Evolutionary conservation across 2,888 invertebrate genomes (phyloP).

Genomic region (Pristionchus fissidentatus): DNA sequence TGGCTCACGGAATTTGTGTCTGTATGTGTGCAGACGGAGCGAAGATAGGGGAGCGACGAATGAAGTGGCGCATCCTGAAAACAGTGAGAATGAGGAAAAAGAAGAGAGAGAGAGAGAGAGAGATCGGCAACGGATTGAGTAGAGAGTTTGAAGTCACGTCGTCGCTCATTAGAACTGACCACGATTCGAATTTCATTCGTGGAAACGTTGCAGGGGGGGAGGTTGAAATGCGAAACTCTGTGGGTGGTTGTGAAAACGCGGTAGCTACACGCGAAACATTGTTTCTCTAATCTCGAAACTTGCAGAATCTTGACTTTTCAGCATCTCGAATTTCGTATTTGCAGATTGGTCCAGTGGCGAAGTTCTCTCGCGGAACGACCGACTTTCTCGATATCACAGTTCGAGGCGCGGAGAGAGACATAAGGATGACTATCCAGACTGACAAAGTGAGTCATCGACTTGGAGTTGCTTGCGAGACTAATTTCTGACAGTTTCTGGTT

Average conservation of each 20-base stretch:
- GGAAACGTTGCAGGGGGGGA: too few relatives aligned
- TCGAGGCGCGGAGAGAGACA: conserved; percentile 36
- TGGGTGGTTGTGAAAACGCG: too few relatives aligned
- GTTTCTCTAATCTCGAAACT: too few relatives aligned
- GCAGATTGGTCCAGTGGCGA: conserved; percentile 40
- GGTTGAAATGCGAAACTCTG: too few relatives aligned
- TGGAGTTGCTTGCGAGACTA: too few relatives aligned
- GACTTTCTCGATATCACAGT: conserved; percentile 42
- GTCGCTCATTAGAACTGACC: background rate
- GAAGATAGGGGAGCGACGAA: background rate
- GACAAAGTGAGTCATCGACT: conserved; percentile 31
- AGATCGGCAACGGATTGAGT: background rate
- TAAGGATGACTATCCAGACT: conserved; percentile 40
- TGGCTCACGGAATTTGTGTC: background rate
- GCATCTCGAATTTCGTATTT: too few relatives aligned
- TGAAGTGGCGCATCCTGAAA: conserved; percentile 38
- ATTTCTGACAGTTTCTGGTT: too few relatives aligned
- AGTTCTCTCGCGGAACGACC: conserved; percentile 10
- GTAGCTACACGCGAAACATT: too few relatives aligned
- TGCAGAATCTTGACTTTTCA: too few relatives aligned
- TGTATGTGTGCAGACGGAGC: background rate
- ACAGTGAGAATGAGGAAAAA: background rate
- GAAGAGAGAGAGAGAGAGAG: background rate
- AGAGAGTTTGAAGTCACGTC: background rate
- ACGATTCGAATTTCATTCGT: too few relatives aligned